Evolutionary conservation across 30 jellyfish, hydroid and myxozoan genomes (phyloP).

Genomic region (Catostylus mosaicus): DNA sequence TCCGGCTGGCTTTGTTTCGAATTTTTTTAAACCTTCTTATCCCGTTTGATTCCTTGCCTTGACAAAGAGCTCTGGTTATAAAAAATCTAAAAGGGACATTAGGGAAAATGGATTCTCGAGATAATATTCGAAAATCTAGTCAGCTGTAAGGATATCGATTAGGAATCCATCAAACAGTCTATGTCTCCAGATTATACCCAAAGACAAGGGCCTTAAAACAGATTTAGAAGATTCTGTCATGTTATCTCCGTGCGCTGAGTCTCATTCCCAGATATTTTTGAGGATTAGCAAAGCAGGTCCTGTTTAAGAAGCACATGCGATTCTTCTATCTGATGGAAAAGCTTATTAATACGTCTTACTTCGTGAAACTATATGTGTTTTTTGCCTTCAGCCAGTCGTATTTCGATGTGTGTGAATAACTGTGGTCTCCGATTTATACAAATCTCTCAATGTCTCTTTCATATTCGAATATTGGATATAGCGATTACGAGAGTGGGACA

Average conservation of each 20-base stretch:
- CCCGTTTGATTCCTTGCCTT: conserved; percentile 25
- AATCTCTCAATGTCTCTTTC: conserved; percentile 32
- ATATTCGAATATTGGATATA: conserved; percentile 30
- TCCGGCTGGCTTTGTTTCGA: conserved; percentile 25
- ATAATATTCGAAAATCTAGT: conserved; percentile 40
- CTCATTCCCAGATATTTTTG: conserved; percentile 41
- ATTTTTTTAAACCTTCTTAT: not conserved
- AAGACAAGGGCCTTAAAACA: conserved; percentile 49
- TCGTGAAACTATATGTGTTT: conserved; percentile 36
- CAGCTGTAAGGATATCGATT: conserved; percentile 57
- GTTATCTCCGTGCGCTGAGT: conserved; percentile 21
- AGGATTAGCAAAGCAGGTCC: conserved; percentile 19
- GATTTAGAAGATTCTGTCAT: conserved; percentile 25
- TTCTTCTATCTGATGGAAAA: conserved; percentile 21
- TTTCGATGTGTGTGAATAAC: conserved; percentile 46
- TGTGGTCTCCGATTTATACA: conserved; percentile 31
- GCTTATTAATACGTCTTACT: conserved; percentile 34
- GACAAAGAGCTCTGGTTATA: conserved; percentile 4
- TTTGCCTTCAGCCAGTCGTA: conserved; percentile 12
- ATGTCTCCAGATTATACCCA: conserved; percentile 64
- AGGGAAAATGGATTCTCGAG: conserved; percentile 37
- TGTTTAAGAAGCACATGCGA: conserved; percentile 50
- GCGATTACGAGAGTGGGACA: conserved; percentile 8
- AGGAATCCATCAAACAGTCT: conserved; percentile 52
- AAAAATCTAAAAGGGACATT: conserved; percentile 38